Conservation (phyloP, 1,140 invertebrate species). For the Samia ricini region DNA sequence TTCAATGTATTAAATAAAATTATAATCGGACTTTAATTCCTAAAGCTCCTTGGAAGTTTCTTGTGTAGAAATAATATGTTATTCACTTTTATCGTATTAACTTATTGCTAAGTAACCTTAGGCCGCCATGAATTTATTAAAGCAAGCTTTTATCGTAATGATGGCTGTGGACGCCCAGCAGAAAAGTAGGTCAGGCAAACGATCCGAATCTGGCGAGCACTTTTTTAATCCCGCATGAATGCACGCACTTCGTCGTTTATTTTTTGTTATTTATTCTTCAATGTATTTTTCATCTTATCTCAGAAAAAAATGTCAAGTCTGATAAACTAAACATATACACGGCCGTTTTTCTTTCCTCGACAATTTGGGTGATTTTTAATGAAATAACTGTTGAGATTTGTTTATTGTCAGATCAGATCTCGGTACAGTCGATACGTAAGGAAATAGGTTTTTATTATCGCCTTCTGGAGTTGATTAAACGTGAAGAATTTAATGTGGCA, state of each 20-base stretch:
- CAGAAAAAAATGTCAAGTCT: constrained; percentile 43
- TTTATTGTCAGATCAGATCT: constrained; percentile 48
- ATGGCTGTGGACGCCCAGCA: constrained; percentile 16
- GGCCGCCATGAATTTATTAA: constrained; percentile 22
- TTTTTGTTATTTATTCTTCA: constrained; percentile 47
- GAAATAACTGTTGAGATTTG: constrained; percentile 69
- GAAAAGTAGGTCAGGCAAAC: constrained; percentile 31
- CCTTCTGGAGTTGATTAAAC: constrained; percentile 56
- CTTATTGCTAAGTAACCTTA: constrained; percentile 3
- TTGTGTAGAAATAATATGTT: constrained; percentile 2
- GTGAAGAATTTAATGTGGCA: constrained; percentile 61
- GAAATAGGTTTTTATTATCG: constrained; percentile 43
- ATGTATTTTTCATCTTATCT: constrained; percentile 49
- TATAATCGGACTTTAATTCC: no score
- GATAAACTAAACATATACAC: constrained; percentile 74
- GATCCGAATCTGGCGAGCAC: constrained; percentile 21
- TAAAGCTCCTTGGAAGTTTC: no score
- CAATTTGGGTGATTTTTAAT: constrained; percentile 67
- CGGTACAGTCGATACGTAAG: constrained; percentile 43
- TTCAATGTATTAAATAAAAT: no score
- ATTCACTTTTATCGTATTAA: constrained; percentile 24
- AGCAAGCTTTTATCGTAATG: constrained; percentile 40
- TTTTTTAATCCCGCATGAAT: constrained; percentile 34
- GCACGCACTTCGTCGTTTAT: constrained; percentile 24
- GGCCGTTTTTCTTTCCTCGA: constrained; percentile 51